Evolutionary conservation across 2,113 vertebrate genomes (phyloP), one percentile per base, ranked within the genome.

Genomic region (Megaleporinus macrocephalus): DNA sequence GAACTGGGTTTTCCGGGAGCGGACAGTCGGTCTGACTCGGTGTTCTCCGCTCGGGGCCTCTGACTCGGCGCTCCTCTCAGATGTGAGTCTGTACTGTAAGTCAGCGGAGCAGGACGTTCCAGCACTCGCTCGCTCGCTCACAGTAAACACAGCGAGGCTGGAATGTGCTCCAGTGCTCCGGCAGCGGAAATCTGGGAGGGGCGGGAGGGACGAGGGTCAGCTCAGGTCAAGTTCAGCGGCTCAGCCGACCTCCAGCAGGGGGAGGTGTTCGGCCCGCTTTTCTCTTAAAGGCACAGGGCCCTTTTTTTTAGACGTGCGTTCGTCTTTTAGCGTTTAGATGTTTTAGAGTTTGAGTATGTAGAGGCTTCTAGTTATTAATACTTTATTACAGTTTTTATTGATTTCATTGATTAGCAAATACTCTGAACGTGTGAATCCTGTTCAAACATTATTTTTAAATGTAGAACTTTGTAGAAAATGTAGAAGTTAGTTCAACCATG

Each of bases 151-250:
- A 76, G 71, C 55, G n/a, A 63, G 74, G 73, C 72, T 76, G 87
- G 89, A 90, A 90, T 90, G 89, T 79, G 78, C 84, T 80, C 76
- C 66, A 65, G 75, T 79, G 84, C 82, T 82, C 83, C 74, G n/a
- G 84, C 83, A 84, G 80, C 79, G 87, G 86, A 88, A 88, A 85
- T 87, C 84, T 88, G 79, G 82, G 76, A 83, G 87, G 86, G 79
- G 86, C 74, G 81, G 69, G 80, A 84, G 87, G 57, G 85, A 83
- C 71, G 78, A 61, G 84, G 86, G 89, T 88, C 81, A 85, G 78
- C 80, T 88, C 78, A 85, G 89, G 89, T 90, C 89, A 90, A 86
- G 86, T 87, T 87, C 86, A 85, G 80, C 26, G 49, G 61, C 57
- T 53, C 33, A 36, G n/a, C 33, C 55, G 11, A 78, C 75, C 74